phyloP scores from a whole-genome alignment of 2,888 invertebrate species.

The Drosophila niveifrons region DNA sequence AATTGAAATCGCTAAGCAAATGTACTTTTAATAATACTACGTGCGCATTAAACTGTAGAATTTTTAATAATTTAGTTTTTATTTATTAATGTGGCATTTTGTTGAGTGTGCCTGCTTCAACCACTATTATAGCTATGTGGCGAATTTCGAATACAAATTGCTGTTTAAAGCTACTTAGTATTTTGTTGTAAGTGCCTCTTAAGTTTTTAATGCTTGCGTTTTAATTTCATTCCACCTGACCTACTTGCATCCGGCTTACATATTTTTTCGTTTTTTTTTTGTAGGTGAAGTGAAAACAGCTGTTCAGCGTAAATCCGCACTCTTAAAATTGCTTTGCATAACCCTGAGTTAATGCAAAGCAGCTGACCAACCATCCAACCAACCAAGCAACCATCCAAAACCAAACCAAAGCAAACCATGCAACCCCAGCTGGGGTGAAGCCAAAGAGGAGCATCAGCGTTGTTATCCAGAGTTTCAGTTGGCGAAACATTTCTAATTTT shows the following conservation, averaged over 20 bases:
- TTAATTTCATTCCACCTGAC: slow-evolving; percentile 46
- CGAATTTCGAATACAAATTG: slow-evolving; percentile 7
- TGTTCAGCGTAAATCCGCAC: slow-evolving; percentile 49
- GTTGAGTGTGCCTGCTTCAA: background rate
- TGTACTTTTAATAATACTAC: too few species aligned
- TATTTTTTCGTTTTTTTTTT: too few species aligned
- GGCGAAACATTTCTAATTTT: slow-evolving; percentile 77
- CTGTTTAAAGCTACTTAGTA: slow-evolving; percentile 11
- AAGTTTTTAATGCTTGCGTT: slow-evolving; percentile 37
- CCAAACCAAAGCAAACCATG: slow-evolving; percentile 27
- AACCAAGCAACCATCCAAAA: slow-evolving; percentile 30
- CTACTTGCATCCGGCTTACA: slow-evolving; percentile 36
- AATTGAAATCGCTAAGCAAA: background rate
- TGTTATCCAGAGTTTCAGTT: slow-evolving; percentile 50
- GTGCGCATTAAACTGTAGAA: too few species aligned
- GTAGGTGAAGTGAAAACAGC: slow-evolving; percentile 44
- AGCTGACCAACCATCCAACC: slow-evolving; percentile 59
- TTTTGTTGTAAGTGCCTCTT: slow-evolving; percentile 12
- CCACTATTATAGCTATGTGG: background rate
- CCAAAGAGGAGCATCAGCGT: slow-evolving; percentile 9
- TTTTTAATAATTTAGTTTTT: background rate
- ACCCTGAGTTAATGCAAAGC: slow-evolving; percentile 71
- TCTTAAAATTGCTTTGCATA: slow-evolving; percentile 49
- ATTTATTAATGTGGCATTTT: background rate
- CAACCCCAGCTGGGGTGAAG: background rate